Evolutionary conservation across 2,888 invertebrate genomes (phyloP).

Genomic region (Emmelina monodactyla): DNA sequence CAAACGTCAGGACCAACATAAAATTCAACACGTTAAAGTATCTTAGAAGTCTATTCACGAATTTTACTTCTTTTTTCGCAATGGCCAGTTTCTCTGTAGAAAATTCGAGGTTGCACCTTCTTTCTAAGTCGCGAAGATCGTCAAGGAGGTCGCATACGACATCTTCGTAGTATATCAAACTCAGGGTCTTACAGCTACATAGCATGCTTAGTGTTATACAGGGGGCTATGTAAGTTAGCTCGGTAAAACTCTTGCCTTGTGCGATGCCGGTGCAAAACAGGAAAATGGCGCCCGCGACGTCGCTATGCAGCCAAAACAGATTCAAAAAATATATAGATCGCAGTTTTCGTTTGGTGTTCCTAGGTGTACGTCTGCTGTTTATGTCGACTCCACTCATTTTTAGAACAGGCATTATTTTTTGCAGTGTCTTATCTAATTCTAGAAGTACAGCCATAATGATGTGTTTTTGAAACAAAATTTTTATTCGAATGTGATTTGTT

Average conservation of each 20-base stretch:
- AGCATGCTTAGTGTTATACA: constrained; percentile 24
- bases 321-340: constrained; percentile 19
- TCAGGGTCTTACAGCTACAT: constrained; percentile 20
- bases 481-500: too few relatives aligned
- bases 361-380: not conserved
- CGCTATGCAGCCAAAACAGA: constrained; percentile 24
- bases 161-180: constrained; percentile 20
- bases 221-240: constrained; percentile 27
- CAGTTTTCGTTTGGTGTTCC: not conserved
- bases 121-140: constrained; percentile 22
- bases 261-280: constrained; percentile 24
- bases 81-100: constrained; percentile 18
- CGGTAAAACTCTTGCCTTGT: constrained; percentile 22
- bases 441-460: not conserved
- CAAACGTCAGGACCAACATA: constrained; percentile 22
- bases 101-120: constrained; percentile 10
- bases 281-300: constrained; percentile 22
- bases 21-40: constrained; percentile 23
- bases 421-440: not conserved
- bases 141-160: constrained; percentile 20
- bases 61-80: constrained; percentile 21
- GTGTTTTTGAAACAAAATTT: too few relatives aligned
- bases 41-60: constrained; percentile 26
- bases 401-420: not conserved
- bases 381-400: not conserved